Conservation (phyloP, 2,113 vertebrate species). For the Siniperca knerii region DNA sequence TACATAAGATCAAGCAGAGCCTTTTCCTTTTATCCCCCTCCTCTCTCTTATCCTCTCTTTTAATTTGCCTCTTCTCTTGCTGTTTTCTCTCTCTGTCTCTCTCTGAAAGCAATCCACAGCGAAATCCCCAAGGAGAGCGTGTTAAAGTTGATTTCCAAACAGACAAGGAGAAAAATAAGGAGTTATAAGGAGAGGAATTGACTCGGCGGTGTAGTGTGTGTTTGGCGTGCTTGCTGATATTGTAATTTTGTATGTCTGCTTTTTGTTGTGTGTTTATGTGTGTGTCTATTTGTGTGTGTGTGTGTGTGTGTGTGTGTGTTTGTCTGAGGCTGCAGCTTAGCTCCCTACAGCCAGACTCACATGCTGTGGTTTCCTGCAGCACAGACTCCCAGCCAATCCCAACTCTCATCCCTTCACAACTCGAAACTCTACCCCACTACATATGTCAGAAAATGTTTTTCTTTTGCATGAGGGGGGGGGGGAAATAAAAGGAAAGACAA, state of each 20-base stretch:
- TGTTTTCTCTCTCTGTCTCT: not conserved
- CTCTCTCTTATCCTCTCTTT: not conserved
- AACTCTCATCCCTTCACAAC: conserved; percentile 30
- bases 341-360: conserved; percentile 41
- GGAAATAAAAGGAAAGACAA: conserved; percentile 4
- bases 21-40: not conserved
- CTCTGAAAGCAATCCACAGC: conserved; percentile 14
- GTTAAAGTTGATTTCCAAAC: conserved; percentile 42
- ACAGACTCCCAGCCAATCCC: conserved; percentile 31
- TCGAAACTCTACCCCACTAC: conserved; percentile 51
- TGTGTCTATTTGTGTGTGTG: not conserved
- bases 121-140: not conserved
- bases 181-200: not conserved
- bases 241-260: not conserved
- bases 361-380: conserved; percentile 61
- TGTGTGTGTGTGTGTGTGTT: conserved; percentile 12
- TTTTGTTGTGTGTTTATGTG: not conserved
- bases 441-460: conserved; percentile 29
- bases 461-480: not conserved
- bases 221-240: not conserved
- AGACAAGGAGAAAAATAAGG: conserved; percentile 16
- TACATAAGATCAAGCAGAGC: conserved; percentile 27
- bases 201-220: conserved; percentile 20
- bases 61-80: conserved; percentile 2
- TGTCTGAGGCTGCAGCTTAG: conserved; percentile 11